phyloP scores from a whole-genome alignment of 2,797 vertebrate species.

The Florisuga fusca region DNA sequence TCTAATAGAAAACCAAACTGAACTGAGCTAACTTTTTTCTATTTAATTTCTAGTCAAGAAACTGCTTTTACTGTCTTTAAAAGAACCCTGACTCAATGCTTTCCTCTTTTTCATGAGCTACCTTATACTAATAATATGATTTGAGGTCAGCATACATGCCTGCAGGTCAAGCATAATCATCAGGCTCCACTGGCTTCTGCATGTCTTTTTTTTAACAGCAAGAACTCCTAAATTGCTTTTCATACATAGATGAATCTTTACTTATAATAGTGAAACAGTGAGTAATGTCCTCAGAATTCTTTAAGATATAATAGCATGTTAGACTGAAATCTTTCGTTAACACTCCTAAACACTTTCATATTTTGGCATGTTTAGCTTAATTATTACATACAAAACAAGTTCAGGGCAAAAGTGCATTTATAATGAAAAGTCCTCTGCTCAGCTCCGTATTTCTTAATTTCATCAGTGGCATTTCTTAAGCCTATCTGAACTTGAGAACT shows the following conservation, averaged over 20 bases:
- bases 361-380: background rate
- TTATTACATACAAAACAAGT: background rate
- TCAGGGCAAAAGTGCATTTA: background rate
- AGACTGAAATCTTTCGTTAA: background rate
- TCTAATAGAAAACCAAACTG: background rate
- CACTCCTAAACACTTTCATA: background rate
- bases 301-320: background rate
- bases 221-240: background rate
- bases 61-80: background rate
- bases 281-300: background rate
- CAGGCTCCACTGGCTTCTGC: background rate
- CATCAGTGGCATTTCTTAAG: background rate
- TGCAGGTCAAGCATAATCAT: background rate
- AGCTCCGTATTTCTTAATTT: background rate
- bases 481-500: background rate
- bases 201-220: background rate
- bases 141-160: background rate
- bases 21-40: background rate
- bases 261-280: background rate
- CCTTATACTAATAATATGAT: background rate
- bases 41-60: background rate
- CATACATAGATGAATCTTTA: background rate
- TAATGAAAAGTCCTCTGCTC: background rate
- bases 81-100: background rate
- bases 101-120: background rate